Conservation (phyloP, 2,113 vertebrate genomes). For the Vidua macroura region DNA sequence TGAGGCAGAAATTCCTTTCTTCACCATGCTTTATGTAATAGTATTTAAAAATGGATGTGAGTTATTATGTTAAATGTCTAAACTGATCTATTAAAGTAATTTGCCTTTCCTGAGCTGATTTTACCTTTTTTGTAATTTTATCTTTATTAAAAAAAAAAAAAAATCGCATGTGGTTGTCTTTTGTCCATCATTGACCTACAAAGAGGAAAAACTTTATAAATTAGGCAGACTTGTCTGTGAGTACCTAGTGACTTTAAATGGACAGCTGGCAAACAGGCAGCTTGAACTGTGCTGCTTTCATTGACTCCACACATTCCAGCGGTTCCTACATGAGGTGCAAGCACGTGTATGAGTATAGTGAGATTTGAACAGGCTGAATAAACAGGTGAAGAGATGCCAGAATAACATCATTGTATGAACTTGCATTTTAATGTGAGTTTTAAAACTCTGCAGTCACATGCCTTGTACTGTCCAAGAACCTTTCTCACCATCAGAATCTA, state of each 20-base stretch:
- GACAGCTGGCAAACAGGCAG: neutral
- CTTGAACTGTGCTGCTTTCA: neutral
- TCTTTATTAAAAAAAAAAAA: conserved; percentile 83
- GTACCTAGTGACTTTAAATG: neutral
- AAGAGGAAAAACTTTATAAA: neutral
- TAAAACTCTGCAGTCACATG: neutral
- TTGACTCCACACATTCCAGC: neutral
- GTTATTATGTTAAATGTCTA: conserved; percentile 80
- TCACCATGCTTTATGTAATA: conserved; percentile 83
- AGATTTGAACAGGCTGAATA: neutral
- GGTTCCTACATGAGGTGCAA: neutral
- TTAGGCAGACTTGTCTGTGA: neutral
- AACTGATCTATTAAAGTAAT: conserved; percentile 83
- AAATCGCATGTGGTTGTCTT: conserved; percentile 67
- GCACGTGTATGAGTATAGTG: neutral
- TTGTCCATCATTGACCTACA: conserved; percentile 57
- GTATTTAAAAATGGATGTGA: conserved; percentile 85
- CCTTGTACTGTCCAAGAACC: neutral
- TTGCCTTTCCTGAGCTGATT: conserved; percentile 82
- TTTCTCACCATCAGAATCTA: neutral
- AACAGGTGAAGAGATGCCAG: neutral
- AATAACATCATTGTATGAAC: neutral
- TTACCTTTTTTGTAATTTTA: conserved; percentile 84
- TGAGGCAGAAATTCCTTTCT: conserved; percentile 79
- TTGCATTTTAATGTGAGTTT: accelerated